These are phyloP conservation scores for Drosophila yakuba DNA, from an alignment of 1,140 invertebrate genomes.

Conservation along the genomic window DNA sequence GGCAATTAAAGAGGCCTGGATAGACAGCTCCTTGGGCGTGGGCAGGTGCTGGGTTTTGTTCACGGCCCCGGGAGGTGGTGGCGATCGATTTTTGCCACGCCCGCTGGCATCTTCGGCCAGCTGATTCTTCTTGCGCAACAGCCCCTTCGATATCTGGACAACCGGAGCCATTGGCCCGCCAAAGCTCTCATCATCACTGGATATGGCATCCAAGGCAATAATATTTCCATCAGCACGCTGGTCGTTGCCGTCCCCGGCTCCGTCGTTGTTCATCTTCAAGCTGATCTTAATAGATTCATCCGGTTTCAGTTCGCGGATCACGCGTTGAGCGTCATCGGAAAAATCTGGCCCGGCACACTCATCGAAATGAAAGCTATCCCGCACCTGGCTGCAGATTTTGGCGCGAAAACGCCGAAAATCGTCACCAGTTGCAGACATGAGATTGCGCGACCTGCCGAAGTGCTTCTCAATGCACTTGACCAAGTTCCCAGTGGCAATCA, in stretches of 20 bases:
- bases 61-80: slow-evolving; percentile 14
- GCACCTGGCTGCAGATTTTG: slow-evolving; percentile 84
- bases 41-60: slow-evolving; percentile 48
- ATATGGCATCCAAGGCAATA: slow-evolving; percentile 77
- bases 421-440: slow-evolving; percentile 28
- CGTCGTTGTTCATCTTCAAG: slow-evolving; percentile 9
- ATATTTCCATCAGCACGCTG: slow-evolving; percentile 15
- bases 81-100: slow-evolving; percentile 61
- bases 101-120: slow-evolving; percentile 40
- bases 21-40: slow-evolving; percentile 76
- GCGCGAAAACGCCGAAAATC: slow-evolving; percentile 63
- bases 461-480: slow-evolving; percentile 60
- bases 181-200: slow-evolving; percentile 72
- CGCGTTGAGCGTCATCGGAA: slow-evolving; percentile 37
- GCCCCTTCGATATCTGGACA: slow-evolving; percentile 2
- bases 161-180: not conserved
- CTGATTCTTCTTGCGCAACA: slow-evolving; percentile 17
- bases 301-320: slow-evolving; percentile 19
- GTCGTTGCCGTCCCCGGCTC: not conserved
- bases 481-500: slow-evolving; percentile 42
- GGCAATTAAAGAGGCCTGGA: slow-evolving; percentile 75
- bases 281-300: slow-evolving; percentile 4
- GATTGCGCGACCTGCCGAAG: slow-evolving; percentile 45
- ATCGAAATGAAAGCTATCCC: slow-evolving; percentile 82
- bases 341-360: slow-evolving; percentile 82